phyloP scores from a whole-genome alignment of 1,140 invertebrate species.

The Drosophila ficusphila region DNA sequence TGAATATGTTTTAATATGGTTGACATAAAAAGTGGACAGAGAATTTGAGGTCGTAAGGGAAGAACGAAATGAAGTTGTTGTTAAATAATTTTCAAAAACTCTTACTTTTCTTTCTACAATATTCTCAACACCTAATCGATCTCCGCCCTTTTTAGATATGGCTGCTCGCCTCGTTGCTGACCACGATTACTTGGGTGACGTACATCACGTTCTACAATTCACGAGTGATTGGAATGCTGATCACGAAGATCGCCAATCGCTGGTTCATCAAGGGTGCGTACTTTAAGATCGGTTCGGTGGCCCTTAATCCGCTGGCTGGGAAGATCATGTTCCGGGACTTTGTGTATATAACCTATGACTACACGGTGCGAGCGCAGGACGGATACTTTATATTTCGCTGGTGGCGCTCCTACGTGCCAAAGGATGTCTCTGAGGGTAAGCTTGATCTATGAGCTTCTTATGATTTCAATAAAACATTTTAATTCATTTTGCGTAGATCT shows the following conservation, averaged over 20 bases:
- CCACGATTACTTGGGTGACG: conserved; percentile 92
- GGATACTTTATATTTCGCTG: conserved; percentile 98
- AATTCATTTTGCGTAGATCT: conserved; percentile 89
- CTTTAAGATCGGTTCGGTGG: conserved; percentile 97
- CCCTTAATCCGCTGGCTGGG: conserved; percentile 96
- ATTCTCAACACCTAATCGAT: neutral
- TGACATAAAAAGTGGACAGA: too few relatives aligned
- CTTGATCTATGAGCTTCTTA: too few relatives aligned
- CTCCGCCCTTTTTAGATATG: conserved; percentile 81
- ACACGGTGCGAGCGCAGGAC: conserved; percentile 96
- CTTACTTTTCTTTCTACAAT: neutral
- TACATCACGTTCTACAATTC: conserved; percentile 99
- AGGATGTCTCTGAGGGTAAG: conserved; percentile 96
- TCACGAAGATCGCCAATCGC: conserved; percentile 95
- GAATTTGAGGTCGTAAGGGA: too few relatives aligned
- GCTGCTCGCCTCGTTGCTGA: conserved; percentile 90
- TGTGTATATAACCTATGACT: conserved; percentile 97
- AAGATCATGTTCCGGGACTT: conserved; percentile 99
- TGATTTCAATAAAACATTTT: too few relatives aligned
- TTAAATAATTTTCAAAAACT: neutral
- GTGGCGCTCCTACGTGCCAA: conserved; percentile 97
- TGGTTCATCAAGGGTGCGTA: conserved; percentile 94
- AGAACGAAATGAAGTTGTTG: too few relatives aligned
- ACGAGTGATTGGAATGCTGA: conserved; percentile 93
- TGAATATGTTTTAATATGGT: neutral